Conservation (phyloP, 1,140 invertebrate species). For the Saccostrea glomerata region DNA sequence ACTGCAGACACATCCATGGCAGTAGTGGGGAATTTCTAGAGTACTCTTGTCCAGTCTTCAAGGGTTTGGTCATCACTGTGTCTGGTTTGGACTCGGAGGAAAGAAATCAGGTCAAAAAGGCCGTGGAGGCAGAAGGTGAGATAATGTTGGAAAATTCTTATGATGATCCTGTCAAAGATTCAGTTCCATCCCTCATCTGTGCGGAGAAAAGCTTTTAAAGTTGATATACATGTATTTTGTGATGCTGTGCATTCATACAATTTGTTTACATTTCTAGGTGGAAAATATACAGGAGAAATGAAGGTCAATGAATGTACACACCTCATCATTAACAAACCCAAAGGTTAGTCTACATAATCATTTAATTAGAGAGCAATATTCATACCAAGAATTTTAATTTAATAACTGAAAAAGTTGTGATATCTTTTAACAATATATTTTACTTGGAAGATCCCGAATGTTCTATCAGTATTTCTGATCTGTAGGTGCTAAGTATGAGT, state of each 20-base stretch:
- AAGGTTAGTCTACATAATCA: constrained; percentile 80
- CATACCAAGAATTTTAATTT: too few relatives aligned
- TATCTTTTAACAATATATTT: too few relatives aligned
- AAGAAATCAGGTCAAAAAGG: constrained; percentile 85
- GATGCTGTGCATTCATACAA: background rate
- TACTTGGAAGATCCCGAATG: too few relatives aligned
- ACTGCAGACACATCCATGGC: constrained; percentile 67
- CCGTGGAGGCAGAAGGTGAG: constrained; percentile 82
- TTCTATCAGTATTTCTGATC: too few relatives aligned
- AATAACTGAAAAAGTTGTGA: too few relatives aligned
- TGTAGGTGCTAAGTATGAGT: constrained; percentile 85
- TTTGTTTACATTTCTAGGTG: constrained; percentile 73
- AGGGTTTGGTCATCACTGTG: constrained; percentile 88
- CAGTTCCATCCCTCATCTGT: too few relatives aligned
- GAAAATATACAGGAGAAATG: constrained; percentile 80
- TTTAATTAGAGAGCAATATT: background rate
- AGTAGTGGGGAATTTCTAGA: constrained; percentile 69
- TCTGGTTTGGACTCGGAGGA: constrained; percentile 86
- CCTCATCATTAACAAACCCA: constrained; percentile 81
- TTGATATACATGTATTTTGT: too few relatives aligned
- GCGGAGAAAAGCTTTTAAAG: too few relatives aligned
- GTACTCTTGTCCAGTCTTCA: constrained; percentile 87
- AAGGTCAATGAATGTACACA: constrained; percentile 81
- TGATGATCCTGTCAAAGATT: too few relatives aligned
- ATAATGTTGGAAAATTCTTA: too few relatives aligned